Conservation (phyloP, 1,140 invertebrate species). For the Geopemphigus sp. region DNA sequence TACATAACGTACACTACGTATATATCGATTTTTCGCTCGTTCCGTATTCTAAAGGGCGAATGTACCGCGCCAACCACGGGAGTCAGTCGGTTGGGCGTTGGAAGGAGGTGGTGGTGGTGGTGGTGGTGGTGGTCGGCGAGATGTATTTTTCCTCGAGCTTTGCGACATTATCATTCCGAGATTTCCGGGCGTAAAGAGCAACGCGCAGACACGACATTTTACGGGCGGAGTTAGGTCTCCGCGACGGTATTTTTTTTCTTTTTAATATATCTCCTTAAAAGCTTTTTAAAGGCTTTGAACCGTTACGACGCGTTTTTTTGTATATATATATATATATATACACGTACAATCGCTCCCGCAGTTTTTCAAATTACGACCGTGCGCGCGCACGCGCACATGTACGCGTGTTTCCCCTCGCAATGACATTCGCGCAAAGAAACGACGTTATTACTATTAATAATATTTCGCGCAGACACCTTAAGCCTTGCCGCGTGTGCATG, state of each 20-base stretch:
- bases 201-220: slow-evolving; percentile 46
- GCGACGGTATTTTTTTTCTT: slow-evolving; percentile 7
- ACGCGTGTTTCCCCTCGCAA: slow-evolving; percentile 14
- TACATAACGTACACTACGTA: background rate
- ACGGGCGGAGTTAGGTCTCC: slow-evolving; percentile 41
- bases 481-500: slow-evolving; percentile 19
- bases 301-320: slow-evolving; percentile 24
- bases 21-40: slow-evolving; percentile 33
- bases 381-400: too few species aligned
- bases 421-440: slow-evolving; percentile 39
- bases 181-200: slow-evolving; percentile 47
- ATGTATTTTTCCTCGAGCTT: slow-evolving; percentile 17
- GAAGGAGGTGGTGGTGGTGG: background rate
- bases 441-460: slow-evolving; percentile 39
- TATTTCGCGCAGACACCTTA: slow-evolving; percentile 2
- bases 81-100: background rate
- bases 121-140: slow-evolving; percentile 4
- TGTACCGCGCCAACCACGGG: background rate
- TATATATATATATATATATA: slow-evolving; percentile 1
- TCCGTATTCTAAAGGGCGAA: slow-evolving; percentile 23
- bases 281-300: slow-evolving; percentile 49
- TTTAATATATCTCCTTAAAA: slow-evolving; percentile 49
- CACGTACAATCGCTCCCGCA: background rate
- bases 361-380: slow-evolving; percentile 48
- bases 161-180: slow-evolving; percentile 47